Conservation (phyloP, 2,888 invertebrate genomes). For the Erannis defoliaria region DNA sequence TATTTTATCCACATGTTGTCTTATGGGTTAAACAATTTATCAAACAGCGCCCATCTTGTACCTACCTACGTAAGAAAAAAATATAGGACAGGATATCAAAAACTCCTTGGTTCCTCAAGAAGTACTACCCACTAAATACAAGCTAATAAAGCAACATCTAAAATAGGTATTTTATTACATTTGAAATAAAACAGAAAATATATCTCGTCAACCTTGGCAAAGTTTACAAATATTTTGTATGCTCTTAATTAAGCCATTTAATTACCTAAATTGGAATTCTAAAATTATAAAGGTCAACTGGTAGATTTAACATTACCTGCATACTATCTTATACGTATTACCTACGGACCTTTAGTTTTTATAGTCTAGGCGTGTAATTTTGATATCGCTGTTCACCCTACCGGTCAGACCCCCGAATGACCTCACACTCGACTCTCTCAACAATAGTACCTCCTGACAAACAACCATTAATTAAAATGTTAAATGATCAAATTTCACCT, state of each 20-base stretch:
- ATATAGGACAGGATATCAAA: too few relatives aligned
- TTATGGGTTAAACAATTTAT: too few relatives aligned
- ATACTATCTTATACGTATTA: not conserved
- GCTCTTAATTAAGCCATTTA: conserved; percentile 18
- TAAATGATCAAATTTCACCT: conserved; percentile 34
- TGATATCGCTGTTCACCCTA: conserved; percentile 34
- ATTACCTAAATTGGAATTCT: conserved; percentile 16
- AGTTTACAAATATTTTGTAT: conserved; percentile 21
- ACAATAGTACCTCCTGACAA: conserved; percentile 48
- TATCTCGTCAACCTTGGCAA: conserved; percentile 24
- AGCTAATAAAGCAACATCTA: not conserved
- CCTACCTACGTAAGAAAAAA: too few relatives aligned
- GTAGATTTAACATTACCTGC: not conserved
- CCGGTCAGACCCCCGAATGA: conserved; percentile 33
- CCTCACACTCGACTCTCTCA: conserved; percentile 23
- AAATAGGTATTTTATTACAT: not conserved
- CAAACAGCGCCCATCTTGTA: too few relatives aligned
- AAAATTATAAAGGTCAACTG: conserved; percentile 21
- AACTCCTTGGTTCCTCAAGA: too few relatives aligned
- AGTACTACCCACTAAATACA: too few relatives aligned
- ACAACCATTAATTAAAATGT: conserved; percentile 42
- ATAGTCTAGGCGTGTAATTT: conserved; percentile 26
- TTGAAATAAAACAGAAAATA: conserved; percentile 9
- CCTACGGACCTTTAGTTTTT: not conserved
- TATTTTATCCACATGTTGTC: too few relatives aligned